Base-by-base conservation (phyloP, 2,113 vertebrate genomes). In the Phalacrocorax carbo region DNA sequence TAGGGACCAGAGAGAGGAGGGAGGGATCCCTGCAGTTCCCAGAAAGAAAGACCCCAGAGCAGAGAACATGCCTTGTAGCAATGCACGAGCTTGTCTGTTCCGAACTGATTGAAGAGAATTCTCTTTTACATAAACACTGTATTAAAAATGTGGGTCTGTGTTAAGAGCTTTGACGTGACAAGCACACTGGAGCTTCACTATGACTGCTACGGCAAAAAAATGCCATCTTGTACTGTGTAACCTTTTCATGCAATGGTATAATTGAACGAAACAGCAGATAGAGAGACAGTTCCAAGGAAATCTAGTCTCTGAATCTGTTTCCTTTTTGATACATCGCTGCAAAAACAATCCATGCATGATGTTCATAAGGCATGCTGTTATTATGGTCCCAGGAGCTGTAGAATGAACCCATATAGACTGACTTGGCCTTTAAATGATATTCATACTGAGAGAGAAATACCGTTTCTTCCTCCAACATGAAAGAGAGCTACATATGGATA, bases 331-430 rank as follows among this genome's bases (percentile, higher is more conserved):
- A 94, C 75, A 89, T 51, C 5, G 7, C 82, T 87, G 70, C 26
- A 93, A n/a, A 93, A 97, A 58, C 75, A 92, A 66, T 36, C 76
- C 86, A 89, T 87, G 86, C 75, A 69, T 94, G 93, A 62, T 81
- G 94, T 94, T 96, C 72, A 91, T 82, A 76, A 92, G 79, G 49
- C 95, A 80, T 94, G 78, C 42, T 92, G 80, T 93, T 94, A 85
- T 44, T 85, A 30, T 12, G 87, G 89, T 93, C 93, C 85, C 80
- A 88, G 80, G 88, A 96, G 68, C 88, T 80, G 71, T 46, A 55
- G 77, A 62, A 44, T 83, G 77, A 94, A 71, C 44, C 78, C n/a
- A 12, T 72, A 76, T 42, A 94, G 93, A 38, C 51, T 82, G 34
- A 38, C 52, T 79, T 79, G 88, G 95, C 89, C 94, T 96, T 70